phyloP scores from a whole-genome alignment of 2,888 invertebrate genomes.

The Eristalinus aeneus region DNA sequence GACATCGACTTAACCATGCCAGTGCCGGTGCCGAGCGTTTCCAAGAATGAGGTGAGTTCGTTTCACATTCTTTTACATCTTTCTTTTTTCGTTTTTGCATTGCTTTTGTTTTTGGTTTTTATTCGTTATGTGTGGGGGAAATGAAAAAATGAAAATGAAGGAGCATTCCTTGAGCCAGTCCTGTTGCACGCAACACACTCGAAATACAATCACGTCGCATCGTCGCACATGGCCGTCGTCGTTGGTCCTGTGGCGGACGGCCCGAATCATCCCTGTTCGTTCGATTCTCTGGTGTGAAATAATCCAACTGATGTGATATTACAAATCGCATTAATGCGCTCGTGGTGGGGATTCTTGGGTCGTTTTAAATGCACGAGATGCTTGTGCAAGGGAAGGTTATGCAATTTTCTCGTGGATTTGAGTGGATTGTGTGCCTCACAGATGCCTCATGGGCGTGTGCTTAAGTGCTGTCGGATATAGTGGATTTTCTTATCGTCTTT shows the following conservation, averaged over 20 bases:
- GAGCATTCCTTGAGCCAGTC: conserved; percentile 18
- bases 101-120: neutral
- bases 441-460: neutral
- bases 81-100: no score
- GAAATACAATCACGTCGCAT: conserved; percentile 50
- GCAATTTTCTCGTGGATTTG: conserved; percentile 10
- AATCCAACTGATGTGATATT: conserved; percentile 65
- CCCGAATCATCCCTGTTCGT: conserved; percentile 4
- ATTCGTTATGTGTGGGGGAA: neutral
- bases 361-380: conserved; percentile 38
- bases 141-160: neutral
- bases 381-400: conserved; percentile 3
- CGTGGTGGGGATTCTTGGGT: conserved; percentile 37
- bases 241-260: conserved; percentile 8
- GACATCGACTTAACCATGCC: conserved; percentile 85
- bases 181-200: conserved; percentile 42
- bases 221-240: neutral
- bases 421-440: neutral
- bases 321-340: conserved; percentile 68
- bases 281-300: conserved; percentile 50
- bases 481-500: conserved; percentile 30
- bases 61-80: neutral
- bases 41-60: conserved; percentile 79
- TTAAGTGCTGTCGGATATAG: neutral
- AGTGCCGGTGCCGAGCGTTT: conserved; percentile 82